phyloP scores from a whole-genome alignment of 2,888 invertebrate species.

The Eutolmus rufibarbis region DNA sequence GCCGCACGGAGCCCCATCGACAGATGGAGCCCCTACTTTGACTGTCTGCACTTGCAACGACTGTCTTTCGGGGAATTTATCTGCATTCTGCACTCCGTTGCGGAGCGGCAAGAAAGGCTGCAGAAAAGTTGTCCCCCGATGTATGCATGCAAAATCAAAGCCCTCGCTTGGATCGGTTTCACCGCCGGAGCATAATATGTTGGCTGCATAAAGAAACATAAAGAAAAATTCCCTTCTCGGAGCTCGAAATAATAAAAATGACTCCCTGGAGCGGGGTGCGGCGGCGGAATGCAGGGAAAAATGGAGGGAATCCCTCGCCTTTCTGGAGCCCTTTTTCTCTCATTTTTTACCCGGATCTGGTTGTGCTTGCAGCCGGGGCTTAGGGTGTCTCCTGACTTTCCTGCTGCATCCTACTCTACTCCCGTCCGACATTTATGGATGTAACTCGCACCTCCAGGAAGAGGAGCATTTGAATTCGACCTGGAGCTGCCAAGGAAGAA shows the following conservation, averaged over 20 bases:
- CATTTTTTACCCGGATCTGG: background rate
- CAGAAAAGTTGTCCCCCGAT: background rate
- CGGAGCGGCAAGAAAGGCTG: background rate
- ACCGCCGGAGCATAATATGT: background rate
- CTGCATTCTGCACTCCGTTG: background rate
- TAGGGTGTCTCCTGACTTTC: background rate
- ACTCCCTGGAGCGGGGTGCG: background rate
- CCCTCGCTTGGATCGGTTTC: background rate
- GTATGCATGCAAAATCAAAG: background rate
- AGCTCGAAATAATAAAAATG: background rate
- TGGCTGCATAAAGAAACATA: background rate
- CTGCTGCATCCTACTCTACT: background rate
- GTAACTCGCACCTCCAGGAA: background rate
- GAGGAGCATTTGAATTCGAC: background rate
- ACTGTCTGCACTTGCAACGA: background rate
- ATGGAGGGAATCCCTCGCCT: background rate
- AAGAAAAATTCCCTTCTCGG: background rate
- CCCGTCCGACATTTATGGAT: background rate
- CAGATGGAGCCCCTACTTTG: background rate
- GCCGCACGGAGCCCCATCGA: background rate
- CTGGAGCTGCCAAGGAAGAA: background rate
- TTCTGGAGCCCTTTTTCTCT: background rate
- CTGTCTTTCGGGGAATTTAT: background rate
- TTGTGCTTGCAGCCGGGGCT: background rate
- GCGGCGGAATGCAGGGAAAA: background rate